phyloP scores from a whole-genome alignment of 2,888 invertebrate genomes.

The Sylvicola cinctus region DNA sequence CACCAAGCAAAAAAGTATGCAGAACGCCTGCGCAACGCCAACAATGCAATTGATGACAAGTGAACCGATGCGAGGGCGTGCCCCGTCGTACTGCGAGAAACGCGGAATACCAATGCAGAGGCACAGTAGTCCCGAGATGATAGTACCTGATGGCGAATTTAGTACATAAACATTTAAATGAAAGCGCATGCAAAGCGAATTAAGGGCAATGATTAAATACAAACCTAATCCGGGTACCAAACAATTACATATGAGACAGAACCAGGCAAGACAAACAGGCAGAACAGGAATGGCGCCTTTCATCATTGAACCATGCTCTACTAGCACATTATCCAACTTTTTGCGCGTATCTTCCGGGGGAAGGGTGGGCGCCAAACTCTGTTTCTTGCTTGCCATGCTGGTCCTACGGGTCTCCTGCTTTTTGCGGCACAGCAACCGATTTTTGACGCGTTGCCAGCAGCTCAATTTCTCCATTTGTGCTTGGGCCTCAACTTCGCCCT shows the following conservation, averaged over 20 bases:
- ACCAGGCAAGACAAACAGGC: slow-evolving; percentile 67
- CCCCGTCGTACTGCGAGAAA: slow-evolving; percentile 61
- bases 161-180: too few species aligned
- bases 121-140: slow-evolving; percentile 74
- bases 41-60: slow-evolving; percentile 71
- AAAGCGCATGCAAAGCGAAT: too few species aligned
- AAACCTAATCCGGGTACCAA: slow-evolving; percentile 59
- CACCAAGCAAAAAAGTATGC: slow-evolving; percentile 81
- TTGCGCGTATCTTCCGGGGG: slow-evolving; percentile 48
- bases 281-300: slow-evolving; percentile 82
- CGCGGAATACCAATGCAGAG: slow-evolving; percentile 76
- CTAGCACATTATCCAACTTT: slow-evolving; percentile 54
- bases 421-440: slow-evolving; percentile 21
- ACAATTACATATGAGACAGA: slow-evolving; percentile 68
- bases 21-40: slow-evolving; percentile 76
- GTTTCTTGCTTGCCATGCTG: slow-evolving; percentile 43
- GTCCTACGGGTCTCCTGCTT: slow-evolving; percentile 35
- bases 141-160: slow-evolving; percentile 42
- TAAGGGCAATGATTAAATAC: slow-evolving; percentile 10
- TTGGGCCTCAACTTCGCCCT: slow-evolving; percentile 4
- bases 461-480: neutral
- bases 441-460: slow-evolving; percentile 1
- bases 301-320: slow-evolving; percentile 72
- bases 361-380: slow-evolving; percentile 40
- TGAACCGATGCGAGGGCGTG: slow-evolving; percentile 54